These are phyloP conservation scores for Haliclona indistincta DNA, from an alignment of 37 sponge, comb jelly and placozoan genomes.

Conservation along the genomic window DNA sequence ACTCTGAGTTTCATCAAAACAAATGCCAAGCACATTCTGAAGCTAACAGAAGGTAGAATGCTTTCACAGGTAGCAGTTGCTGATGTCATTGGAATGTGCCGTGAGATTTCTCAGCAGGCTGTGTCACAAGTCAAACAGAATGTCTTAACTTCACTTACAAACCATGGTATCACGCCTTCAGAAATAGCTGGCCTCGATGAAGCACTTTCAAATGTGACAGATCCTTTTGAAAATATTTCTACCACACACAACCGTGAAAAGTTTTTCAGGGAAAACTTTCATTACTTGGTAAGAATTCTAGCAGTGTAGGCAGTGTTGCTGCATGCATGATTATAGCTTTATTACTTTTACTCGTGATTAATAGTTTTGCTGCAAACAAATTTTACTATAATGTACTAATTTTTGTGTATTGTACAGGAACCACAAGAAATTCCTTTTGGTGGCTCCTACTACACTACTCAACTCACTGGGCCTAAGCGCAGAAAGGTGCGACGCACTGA, in stretches of 20 bases:
- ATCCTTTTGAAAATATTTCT: slow-evolving; percentile 24
- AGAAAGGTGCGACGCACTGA: slow-evolving; percentile 21
- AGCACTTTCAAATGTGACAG: neutral
- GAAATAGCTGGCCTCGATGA: neutral
- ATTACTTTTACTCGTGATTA: neutral
- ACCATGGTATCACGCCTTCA: neutral
- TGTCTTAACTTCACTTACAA: neutral
- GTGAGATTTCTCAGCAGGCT: neutral
- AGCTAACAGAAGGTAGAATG: neutral
- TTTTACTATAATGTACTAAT: neutral
- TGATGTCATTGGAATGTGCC: slow-evolving; percentile 5
- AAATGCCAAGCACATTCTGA: slow-evolving; percentile 9
- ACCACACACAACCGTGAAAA: slow-evolving; percentile 17
- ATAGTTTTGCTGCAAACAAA: neutral
- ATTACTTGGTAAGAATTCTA: slow-evolving; percentile 13
- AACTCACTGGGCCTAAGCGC: slow-evolving; percentile 18
- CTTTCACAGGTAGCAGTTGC: slow-evolving; percentile 20
- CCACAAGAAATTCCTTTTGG: slow-evolving; percentile 12
- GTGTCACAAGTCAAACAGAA: neutral
- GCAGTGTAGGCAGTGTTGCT: neutral
- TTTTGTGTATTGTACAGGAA: neutral
- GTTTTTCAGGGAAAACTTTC: slow-evolving; percentile 12
- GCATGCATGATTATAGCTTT: neutral
- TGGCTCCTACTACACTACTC: slow-evolving; percentile 1
- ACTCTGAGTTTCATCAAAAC: no score